phyloP scores from a whole-genome alignment of 2,797 vertebrate genomes.

The Erpetoichthys calabaricus region DNA sequence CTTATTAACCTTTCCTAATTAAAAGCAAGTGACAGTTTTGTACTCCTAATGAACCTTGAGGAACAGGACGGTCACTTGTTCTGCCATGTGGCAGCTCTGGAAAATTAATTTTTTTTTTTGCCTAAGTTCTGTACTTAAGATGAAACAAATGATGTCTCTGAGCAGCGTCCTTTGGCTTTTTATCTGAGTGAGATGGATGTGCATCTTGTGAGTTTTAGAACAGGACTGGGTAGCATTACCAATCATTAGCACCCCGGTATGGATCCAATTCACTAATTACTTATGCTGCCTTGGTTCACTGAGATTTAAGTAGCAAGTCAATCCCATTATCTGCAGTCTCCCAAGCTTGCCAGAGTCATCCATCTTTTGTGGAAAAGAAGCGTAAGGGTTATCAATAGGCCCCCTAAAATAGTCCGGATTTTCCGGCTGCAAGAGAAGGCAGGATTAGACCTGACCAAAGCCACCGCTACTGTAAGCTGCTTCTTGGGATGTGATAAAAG shows the following conservation, averaged over 20 bases:
- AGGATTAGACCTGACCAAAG: conserved; percentile 49
- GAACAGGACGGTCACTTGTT: conserved; percentile 68
- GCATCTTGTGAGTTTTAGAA: conserved; percentile 48
- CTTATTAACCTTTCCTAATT: conserved; percentile 96
- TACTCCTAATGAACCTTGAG: conserved; percentile 87
- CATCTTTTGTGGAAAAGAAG: conserved; percentile 58
- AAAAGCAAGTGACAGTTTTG: conserved; percentile 79
- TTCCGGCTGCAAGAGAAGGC: conserved; percentile 48
- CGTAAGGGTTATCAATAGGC: conserved; percentile 71
- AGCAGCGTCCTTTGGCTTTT: conserved; percentile 41
- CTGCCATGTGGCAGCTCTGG: conserved; percentile 59
- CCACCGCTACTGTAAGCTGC: conserved; percentile 43
- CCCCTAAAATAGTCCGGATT: conserved; percentile 53
- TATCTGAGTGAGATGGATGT: conserved; percentile 54
- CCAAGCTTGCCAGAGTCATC: conserved; percentile 68
- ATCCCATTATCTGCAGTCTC: conserved; percentile 86
- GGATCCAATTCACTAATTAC: conserved; percentile 89
- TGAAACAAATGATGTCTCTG: conserved; percentile 43
- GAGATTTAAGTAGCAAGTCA: conserved; percentile 92
- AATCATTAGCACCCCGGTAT: conserved; percentile 84
- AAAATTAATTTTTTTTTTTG: conserved; percentile 61
- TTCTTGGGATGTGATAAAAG: conserved; percentile 49
- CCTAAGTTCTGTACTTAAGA: conserved; percentile 38
- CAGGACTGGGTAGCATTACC: conserved; percentile 74
- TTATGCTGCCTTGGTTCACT: conserved; percentile 85